These are phyloP conservation scores for Xyliphius kryptos DNA, from an alignment of 2,113 vertebrate species.

Conservation along the genomic window DNA sequence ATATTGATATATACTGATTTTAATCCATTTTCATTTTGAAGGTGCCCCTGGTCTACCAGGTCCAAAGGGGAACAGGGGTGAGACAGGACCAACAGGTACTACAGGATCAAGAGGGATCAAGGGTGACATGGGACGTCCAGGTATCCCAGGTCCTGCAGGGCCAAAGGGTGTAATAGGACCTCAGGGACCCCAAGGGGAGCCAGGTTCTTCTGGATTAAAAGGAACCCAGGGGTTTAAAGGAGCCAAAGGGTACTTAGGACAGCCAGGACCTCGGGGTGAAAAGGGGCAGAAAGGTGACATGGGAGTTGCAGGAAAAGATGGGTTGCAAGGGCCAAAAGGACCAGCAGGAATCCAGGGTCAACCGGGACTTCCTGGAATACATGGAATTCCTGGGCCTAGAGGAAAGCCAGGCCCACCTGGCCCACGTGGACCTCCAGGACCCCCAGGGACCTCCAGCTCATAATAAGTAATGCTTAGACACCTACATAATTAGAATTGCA, in stretches of 20 bases:
- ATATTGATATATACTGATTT: no score
- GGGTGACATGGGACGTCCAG: slow-evolving; percentile 72
- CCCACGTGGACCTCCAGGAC: slow-evolving; percentile 67
- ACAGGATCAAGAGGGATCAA: slow-evolving; percentile 53
- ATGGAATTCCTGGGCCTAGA: slow-evolving; percentile 62
- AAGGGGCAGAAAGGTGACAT: slow-evolving; percentile 74
- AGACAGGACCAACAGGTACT: slow-evolving; percentile 57
- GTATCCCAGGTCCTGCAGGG: slow-evolving; percentile 64
- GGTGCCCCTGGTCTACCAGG: slow-evolving; percentile 80
- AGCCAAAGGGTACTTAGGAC: slow-evolving; percentile 72
- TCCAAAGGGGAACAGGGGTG: slow-evolving; percentile 25
- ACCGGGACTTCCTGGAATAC: slow-evolving; percentile 63
- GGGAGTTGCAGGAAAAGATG: slow-evolving; percentile 64
- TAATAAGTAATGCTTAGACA: no score
- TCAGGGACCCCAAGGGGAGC: slow-evolving; percentile 64
- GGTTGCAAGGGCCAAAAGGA: slow-evolving; percentile 57
- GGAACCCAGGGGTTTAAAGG: slow-evolving; percentile 75
- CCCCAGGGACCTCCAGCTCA: slow-evolving; percentile 54
- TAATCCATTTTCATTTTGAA: slow-evolving; percentile 38
- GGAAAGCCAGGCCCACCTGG: slow-evolving; percentile 72
- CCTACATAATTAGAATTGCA: no score
- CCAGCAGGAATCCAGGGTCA: slow-evolving; percentile 56
- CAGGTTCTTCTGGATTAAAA: slow-evolving; percentile 63
- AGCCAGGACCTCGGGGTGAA: slow-evolving; percentile 65
- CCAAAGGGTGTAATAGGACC: slow-evolving; percentile 65